Conservation (phyloP, 2,797 vertebrate species). For the Leucoraja ocellata region DNA sequence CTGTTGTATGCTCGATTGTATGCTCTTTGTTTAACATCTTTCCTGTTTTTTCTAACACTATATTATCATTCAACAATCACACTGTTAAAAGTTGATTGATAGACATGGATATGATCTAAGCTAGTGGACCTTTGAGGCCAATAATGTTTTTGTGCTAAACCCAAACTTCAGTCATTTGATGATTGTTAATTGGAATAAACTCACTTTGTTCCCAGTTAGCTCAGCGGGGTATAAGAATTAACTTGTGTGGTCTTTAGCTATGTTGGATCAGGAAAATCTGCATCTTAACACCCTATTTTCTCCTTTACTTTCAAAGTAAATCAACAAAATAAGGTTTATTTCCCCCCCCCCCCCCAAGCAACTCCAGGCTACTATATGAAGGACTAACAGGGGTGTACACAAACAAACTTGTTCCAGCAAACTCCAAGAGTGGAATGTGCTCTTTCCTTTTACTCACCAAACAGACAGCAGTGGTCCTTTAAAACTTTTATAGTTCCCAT, state of each 20-base stretch:
- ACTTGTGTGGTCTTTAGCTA: not conserved
- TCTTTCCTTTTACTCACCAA: not conserved
- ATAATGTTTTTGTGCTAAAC: not conserved
- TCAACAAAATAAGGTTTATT: not conserved
- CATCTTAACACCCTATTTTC: too few species aligned
- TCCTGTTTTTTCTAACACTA: not conserved
- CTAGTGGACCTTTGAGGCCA: not conserved
- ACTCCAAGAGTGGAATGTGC: not conserved
- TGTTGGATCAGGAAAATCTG: not conserved
- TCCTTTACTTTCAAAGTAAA: not conserved
- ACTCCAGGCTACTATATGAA: not conserved
- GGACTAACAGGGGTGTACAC: not conserved
- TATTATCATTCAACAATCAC: not conserved
- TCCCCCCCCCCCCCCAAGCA: too few species aligned
- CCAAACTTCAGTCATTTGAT: not conserved
- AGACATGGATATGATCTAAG: not conserved
- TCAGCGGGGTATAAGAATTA: not conserved
- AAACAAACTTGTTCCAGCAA: not conserved
- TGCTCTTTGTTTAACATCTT: slow-evolving; percentile 6
- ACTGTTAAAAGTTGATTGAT: slow-evolving; percentile 6
- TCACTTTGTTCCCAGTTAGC: not conserved
- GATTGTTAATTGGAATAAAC: not conserved
- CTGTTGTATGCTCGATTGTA: not conserved
- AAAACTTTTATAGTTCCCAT: not conserved
- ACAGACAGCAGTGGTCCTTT: not conserved